Conservation (phyloP, 2,888 invertebrate genomes). For the Clepsis dumicolana region DNA sequence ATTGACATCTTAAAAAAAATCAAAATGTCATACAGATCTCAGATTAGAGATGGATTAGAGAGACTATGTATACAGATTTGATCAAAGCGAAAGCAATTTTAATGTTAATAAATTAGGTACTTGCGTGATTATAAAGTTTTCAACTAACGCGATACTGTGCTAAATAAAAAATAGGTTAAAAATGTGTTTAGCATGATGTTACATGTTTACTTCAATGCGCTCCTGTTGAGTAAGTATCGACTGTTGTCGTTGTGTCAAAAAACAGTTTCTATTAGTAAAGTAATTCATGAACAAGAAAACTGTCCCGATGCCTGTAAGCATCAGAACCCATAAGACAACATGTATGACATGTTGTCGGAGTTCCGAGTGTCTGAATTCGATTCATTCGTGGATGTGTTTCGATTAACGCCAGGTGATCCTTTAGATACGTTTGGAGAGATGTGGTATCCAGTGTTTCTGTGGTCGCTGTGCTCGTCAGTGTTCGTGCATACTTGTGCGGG, state of each 20-base stretch:
- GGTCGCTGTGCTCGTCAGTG: slow-evolving; percentile 97
- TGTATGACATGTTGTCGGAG: slow-evolving; percentile 87
- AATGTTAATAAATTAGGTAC: slow-evolving; percentile 38
- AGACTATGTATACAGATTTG: too few species aligned
- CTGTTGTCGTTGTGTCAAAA: slow-evolving; percentile 30
- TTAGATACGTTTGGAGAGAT: slow-evolving; percentile 94
- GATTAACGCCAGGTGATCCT: slow-evolving; percentile 88
- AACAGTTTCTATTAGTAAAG: slow-evolving; percentile 44
- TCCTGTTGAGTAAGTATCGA: slow-evolving; percentile 22
- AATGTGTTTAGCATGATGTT: slow-evolving; percentile 5
- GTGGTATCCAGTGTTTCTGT: slow-evolving; percentile 99
- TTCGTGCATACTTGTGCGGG: slow-evolving; percentile 97
- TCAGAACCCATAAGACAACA: slow-evolving; percentile 72
- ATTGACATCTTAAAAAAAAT: slow-evolving; percentile 27
- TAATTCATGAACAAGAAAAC: slow-evolving; percentile 60
- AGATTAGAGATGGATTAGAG: too few species aligned
- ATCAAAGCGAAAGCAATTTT: slow-evolving; percentile 1
- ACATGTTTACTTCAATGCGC: slow-evolving; percentile 14
- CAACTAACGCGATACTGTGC: not conserved
- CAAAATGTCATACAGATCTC: slow-evolving; percentile 20
- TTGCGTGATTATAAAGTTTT: slow-evolving; percentile 7
- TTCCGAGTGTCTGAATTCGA: slow-evolving; percentile 87
- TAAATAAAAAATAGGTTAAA: not conserved
- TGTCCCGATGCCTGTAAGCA: slow-evolving; percentile 79
- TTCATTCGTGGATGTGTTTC: slow-evolving; percentile 89